Base-by-base conservation (phyloP, 2,888 invertebrate genomes). In the Azorinus chamasolen region DNA sequence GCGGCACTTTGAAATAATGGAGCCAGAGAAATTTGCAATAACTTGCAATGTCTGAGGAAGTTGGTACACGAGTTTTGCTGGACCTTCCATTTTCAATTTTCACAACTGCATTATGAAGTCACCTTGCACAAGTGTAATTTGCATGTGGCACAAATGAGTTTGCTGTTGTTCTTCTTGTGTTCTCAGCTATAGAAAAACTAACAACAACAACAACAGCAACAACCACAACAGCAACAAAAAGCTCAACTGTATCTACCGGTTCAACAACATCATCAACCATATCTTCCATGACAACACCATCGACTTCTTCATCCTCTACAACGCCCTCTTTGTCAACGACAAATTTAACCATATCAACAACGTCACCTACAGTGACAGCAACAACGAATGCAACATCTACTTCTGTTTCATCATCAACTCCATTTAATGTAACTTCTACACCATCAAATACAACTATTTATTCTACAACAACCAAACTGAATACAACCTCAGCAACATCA, bases 301-400 rank as follows among this genome's bases (percentile, higher is more conserved):
- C 58, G 2, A 58, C 58, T 25, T 39, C 50, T 46, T 37, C 61
- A 43, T 27, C 54, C 5, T 8, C 16, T n/a, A 59, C 45, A n/a
- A 45, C 45, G 22, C n/a, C 43, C 59, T 45, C 18, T 45, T 14
- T n/a, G 27, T 5, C 45, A 18, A n/a, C 46, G 1, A 46, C 6
- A 18, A 27, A 24, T 41, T 10, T 25, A 32, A 59, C 59, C 27
- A n/a, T 46, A 27, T n/a, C 59, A 16, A 18, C 25, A 46, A 48
- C 48, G 0, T 18, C 45, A 25, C 14, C 27, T n/a, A 22, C 59
- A 25, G 39, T 1, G 6, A 59, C 18, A 20, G 1, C 25, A 27
- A 12, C 45, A 27, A 24, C 59, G 25, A 27, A 32, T 18, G 16
- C 57, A 16, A 62, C 62, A 16, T 14, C 50, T 32, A 46, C 50